These are phyloP conservation scores for Cheilosia grossa DNA, from an alignment of 2,888 invertebrate species.

Conservation along the genomic window DNA sequence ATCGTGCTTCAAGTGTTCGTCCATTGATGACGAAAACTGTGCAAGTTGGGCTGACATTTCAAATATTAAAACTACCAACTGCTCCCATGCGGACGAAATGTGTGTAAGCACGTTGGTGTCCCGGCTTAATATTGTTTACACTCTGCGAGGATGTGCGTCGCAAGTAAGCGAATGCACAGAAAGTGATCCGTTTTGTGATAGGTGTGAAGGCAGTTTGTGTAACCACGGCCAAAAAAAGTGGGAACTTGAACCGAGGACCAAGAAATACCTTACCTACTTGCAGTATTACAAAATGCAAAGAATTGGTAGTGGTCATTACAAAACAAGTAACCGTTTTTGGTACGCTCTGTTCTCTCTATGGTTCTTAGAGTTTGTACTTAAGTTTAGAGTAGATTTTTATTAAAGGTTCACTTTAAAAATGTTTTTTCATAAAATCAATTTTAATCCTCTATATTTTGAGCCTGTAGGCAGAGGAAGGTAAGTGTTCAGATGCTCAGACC, in stretches of 20 bases:
- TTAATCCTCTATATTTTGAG: too few relatives aligned
- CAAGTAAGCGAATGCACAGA: constrained; percentile 78
- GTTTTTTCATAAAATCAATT: too few relatives aligned
- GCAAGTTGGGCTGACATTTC: constrained; percentile 71
- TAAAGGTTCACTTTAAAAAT: too few relatives aligned
- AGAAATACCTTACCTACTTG: constrained; percentile 32
- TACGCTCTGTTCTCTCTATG: not conserved
- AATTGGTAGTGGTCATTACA: constrained; percentile 3
- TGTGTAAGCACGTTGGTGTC: constrained; percentile 79
- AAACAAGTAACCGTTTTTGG: not conserved
- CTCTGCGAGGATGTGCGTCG: constrained; percentile 78
- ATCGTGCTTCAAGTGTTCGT: constrained; percentile 80
- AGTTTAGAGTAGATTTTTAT: not conserved
- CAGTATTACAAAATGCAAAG: constrained; percentile 10
- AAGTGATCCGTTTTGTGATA: constrained; percentile 80
- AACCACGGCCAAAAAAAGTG: constrained; percentile 74
- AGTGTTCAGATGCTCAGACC: too few relatives aligned
- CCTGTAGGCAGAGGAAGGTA: too few relatives aligned
- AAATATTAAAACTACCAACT: constrained; percentile 76
- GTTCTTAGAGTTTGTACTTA: not conserved
- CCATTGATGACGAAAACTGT: constrained; percentile 77
- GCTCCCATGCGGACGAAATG: constrained; percentile 77
- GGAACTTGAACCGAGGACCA: constrained; percentile 4
- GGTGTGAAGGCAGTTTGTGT: constrained; percentile 80
- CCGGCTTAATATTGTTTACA: constrained; percentile 77